Evolutionary conservation across 2,113 vertebrate genomes (phyloP), one percentile per base, ranked within the genome.

Genomic region (Rana temporaria): DNA sequence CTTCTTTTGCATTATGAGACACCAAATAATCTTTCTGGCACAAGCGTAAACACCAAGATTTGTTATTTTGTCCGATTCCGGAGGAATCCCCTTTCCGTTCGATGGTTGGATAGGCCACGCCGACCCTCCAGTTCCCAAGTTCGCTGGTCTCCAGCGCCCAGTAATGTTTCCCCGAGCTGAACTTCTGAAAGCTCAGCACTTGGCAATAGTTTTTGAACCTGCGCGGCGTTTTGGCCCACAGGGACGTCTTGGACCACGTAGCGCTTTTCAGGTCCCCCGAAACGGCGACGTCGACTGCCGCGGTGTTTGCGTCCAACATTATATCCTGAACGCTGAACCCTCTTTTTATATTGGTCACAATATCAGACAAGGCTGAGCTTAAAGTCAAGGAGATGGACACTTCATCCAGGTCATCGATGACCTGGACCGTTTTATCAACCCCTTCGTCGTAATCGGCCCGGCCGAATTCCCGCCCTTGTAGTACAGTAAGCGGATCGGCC

Each of bases 141-240:
- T 83, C 63, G 32, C 80, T 82, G 55, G 64, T 60, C 30, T 83
- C 64, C 64, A 83, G 52, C n/a, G 75, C 81, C 81, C 81, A 83
- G 71, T 83, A 83, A 57, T 60, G 34, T 26, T 68, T 53, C 1
- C 72, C 72, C 6, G 81, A 82, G 53, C 16, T 15, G 17, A 83
- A 83, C 3, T 9, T 57, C 63, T 56, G 62, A 16, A 19, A 66
- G 22, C 70, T 75, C 48, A 75, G 15, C n/a, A 82, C 71, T 53
- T 82, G 80, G 15, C 65, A 69, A 66, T 24, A 67, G 9, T 73
- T 56, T 18, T 74, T 65, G 16, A 82, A 82, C n/a, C 71, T 66
- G 16, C 56, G 32, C 1, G 48, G 53, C 1, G 15, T 38, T 20
- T 74, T 65, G 1, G 62, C 26, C 22, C 67, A 64, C 17, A 55